Evolutionary conservation across 2,797 vertebrate genomes (phyloP), one percentile per base, ranked within the genome.

Genomic region (Melanotaenia trifasciata): DNA sequence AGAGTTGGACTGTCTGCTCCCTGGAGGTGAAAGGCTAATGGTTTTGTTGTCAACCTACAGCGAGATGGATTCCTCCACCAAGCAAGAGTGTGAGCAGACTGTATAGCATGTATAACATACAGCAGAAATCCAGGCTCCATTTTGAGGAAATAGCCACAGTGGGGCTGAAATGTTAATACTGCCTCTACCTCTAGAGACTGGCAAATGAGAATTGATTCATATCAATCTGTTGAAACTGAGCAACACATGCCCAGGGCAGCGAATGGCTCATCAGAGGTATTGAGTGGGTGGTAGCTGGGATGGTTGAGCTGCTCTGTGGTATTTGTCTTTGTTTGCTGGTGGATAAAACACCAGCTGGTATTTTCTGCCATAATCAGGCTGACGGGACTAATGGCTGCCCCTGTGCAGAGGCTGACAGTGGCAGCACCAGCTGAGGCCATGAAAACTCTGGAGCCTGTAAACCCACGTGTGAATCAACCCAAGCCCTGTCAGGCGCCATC

Each of bases 281-380:
- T 83, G 87, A 87, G 89, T 89, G 90, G 88, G 91, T 84, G 87
- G 76, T 72, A 81, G 83, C 72, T n/a, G 58, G 66, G 73, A 76
- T 79, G 83, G 80, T 81, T 85, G 85, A 77, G 87, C 84, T 87
- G 76, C 75, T 75, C 70, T 81, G 72, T 88, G 86, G 83, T 91
- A 89, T 92, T 92, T 83, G 86, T 84, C 89, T 86, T 86, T 93
- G 89, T 93, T 93, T 90, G 89, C 87, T 86, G 81, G 87, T 76
- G 83, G 86, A 84, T 92, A 74, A 89, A 90, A 85, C 85, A 89
- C 85, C 92, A 94, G 93, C 92, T 95, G 93, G 72, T 88, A 84
- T 85, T 92, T 84, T 60, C 73, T 81, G 79, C 78, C 73, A 81
- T 89, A 92, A 93, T 93, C 88, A 87, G 84, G 59, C 80, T 76